Conservation (phyloP, 1,140 invertebrate genomes). For the Magallana angulata region DNA sequence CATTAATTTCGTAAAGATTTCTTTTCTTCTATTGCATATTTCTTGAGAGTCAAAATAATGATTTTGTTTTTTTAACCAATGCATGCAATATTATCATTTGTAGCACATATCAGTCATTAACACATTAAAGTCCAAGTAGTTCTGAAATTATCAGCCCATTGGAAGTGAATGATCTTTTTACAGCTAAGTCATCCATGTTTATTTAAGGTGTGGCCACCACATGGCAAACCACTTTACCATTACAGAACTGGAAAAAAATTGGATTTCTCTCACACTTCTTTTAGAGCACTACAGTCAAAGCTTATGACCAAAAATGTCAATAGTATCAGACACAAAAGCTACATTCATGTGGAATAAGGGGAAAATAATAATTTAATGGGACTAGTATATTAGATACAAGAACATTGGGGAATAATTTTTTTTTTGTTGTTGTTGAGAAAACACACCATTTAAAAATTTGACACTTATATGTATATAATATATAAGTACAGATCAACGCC, state of each 20-base stretch:
- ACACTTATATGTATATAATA: constrained; percentile 20
- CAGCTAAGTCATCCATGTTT: background rate
- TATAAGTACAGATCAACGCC: background rate
- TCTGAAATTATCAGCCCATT: too few relatives aligned
- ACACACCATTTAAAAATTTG: constrained; percentile 17
- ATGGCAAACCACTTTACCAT: too few relatives aligned
- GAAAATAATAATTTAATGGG: constrained; percentile 33
- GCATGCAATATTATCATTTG: too few relatives aligned
- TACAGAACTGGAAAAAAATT: background rate
- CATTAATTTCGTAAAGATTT: too few relatives aligned
- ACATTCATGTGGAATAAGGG: background rate
- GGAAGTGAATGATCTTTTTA: background rate
- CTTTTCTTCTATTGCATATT: too few relatives aligned
- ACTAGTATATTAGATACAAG: constrained; percentile 13
- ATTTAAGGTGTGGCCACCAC: background rate
- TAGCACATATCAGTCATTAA: too few relatives aligned
- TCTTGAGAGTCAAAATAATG: too few relatives aligned
- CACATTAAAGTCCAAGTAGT: too few relatives aligned
- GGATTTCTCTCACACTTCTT: constrained; percentile 17
- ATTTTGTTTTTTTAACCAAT: too few relatives aligned
- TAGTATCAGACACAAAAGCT: background rate
- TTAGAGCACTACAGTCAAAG: constrained; percentile 24
- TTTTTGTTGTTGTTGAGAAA: constrained; percentile 5
- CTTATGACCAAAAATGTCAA: background rate
- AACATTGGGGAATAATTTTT: background rate